phyloP scores from a whole-genome alignment of 2,113 vertebrate genomes.

The Sander vitreus region DNA sequence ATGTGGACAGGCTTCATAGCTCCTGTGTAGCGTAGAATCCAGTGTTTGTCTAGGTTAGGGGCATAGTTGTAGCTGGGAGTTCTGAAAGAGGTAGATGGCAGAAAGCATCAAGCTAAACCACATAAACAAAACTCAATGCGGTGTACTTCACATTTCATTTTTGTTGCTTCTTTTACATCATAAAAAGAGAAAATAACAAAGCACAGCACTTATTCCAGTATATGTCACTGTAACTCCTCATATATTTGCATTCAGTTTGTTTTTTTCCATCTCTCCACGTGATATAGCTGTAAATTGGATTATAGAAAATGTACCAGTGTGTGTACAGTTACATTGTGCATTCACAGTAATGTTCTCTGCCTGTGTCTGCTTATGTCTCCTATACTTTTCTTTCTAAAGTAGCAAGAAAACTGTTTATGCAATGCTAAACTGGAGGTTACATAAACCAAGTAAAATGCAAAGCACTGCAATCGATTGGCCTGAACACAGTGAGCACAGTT shows the following conservation, averaged over 20 bases:
- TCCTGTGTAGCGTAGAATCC: conserved; percentile 97
- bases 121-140: not conserved
- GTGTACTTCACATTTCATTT: not conserved
- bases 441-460: conserved; percentile 64
- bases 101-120: not conserved
- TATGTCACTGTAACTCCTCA: not conserved
- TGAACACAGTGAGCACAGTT: conserved; percentile 38
- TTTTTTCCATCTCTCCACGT: not conserved
- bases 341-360: conserved; percentile 39
- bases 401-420: conserved; percentile 56
- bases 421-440: conserved; percentile 44
- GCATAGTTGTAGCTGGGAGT: conserved; percentile 98
- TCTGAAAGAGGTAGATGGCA: conserved; percentile 73
- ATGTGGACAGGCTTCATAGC: conserved; percentile 99
- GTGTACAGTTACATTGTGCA: conserved; percentile 14
- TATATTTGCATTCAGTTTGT: conserved; percentile 1
- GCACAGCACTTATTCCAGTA: not conserved
- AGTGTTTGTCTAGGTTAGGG: conserved; percentile 97
- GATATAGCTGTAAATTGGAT: conserved; percentile 36
- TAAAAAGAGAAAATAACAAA: not conserved
- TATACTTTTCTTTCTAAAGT: conserved; percentile 33
- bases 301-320: conserved; percentile 23
- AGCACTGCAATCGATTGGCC: conserved; percentile 60
- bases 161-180: not conserved
- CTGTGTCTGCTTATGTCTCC: conserved; percentile 25